phyloP scores from a whole-genome alignment of 35 echinoderm and acorn worm genomes.

The Holothuria glaberrima region DNA sequence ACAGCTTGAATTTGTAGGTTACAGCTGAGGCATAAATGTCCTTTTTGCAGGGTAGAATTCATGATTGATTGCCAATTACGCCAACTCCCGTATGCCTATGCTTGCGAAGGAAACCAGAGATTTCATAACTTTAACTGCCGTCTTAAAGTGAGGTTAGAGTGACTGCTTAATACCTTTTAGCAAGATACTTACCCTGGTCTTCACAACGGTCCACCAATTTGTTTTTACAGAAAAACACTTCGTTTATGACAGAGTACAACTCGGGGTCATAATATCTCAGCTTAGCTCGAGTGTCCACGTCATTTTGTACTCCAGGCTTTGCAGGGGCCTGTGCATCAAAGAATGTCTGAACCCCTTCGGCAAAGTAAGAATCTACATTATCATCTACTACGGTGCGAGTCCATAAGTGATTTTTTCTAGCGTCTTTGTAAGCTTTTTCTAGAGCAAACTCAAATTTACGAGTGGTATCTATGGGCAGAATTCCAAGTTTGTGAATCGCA shows the following conservation, averaged over 20 bases:
- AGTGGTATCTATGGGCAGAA: conserved; percentile 2
- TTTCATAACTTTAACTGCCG: no score
- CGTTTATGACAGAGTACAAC: conserved; percentile 37
- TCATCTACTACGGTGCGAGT: conserved; percentile 13
- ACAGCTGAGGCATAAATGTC: no score
- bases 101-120: no score
- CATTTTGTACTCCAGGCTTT: conserved; percentile 23
- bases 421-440: conserved; percentile 43
- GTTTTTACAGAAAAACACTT: conserved; percentile 64
- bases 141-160: no score
- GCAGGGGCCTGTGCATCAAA: conserved; percentile 50
- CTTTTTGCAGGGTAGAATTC: no score
- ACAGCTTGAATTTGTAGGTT: no score
- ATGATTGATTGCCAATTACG: no score
- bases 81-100: no score
- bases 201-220: conserved; percentile 56
- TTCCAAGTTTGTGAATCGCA: conserved; percentile 58
- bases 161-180: neutral
- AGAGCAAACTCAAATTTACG: conserved; percentile 29
- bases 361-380: conserved; percentile 62
- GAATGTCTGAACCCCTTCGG: conserved; percentile 63
- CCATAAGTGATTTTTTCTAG: conserved; percentile 37
- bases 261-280: conserved; percentile 54
- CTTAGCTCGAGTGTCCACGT: conserved; percentile 42
- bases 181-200: conserved; percentile 34